A percentile compares a stretch with the other conserved stretches of the same genome.
Evolutionary conservation across 2,888 invertebrate species (phyloP).

Genomic region (Hirtodrosophila histrioides): DNA sequence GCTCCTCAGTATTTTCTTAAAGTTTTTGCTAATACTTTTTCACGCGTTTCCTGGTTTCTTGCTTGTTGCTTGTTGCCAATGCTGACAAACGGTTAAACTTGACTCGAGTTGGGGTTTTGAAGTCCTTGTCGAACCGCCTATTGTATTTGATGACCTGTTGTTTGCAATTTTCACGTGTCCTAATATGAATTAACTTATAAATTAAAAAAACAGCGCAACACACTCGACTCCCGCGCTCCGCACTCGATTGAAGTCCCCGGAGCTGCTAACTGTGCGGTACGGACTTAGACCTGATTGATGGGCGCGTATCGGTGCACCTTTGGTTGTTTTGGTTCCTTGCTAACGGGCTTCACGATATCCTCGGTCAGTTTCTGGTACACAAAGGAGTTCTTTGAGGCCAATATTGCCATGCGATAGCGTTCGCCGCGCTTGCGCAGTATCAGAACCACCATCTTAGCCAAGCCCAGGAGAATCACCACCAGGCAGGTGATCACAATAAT

Average conservation of each 20-base stretch:
- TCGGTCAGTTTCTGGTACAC: constrained; percentile 92
- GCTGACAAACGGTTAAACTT: constrained; percentile 20
- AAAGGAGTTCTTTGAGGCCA: constrained; percentile 85
- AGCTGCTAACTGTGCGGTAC: constrained; percentile 46
- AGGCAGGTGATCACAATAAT: constrained; percentile 87
- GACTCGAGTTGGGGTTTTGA: constrained; percentile 27
- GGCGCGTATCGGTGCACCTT: constrained; percentile 88
- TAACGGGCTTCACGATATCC: constrained; percentile 87
- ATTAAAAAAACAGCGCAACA: constrained; percentile 78
- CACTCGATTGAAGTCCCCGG: constrained; percentile 30
- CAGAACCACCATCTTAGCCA: constrained; percentile 85
- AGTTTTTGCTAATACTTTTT: constrained; percentile 67
- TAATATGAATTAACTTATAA: constrained; percentile 75
- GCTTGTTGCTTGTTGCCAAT: constrained; percentile 19
- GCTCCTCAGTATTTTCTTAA: constrained; percentile 49
- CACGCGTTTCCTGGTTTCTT: constrained; percentile 28
- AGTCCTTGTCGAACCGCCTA: constrained; percentile 17
- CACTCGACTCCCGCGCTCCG: constrained; percentile 46
- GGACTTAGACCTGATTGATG: constrained; percentile 85
- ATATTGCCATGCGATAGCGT: constrained; percentile 84
- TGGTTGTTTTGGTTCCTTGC: constrained; percentile 86
- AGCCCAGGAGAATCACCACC: constrained; percentile 85
- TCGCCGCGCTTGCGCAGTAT: constrained; percentile 85
- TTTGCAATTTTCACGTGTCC: constrained; percentile 54
- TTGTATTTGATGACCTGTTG: constrained; percentile 28